phyloP scores from a whole-genome alignment of 2,888 invertebrate species.

The Octodonta nipae region DNA sequence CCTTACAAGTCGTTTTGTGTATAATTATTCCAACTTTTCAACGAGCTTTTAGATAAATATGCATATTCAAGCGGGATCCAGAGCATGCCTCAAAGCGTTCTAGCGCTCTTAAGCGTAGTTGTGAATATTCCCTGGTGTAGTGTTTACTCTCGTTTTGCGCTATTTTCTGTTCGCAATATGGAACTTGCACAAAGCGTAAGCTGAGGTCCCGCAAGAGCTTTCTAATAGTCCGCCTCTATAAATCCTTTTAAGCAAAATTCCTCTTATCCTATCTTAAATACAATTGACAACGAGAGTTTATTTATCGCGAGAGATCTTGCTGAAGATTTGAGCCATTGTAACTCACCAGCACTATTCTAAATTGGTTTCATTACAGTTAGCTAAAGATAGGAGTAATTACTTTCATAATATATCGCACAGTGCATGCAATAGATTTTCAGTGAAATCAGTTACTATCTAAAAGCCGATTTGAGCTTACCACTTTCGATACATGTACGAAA shows the following conservation, averaged over 20 bases:
- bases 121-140: slow-evolving; percentile 1
- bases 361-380: too few relatives aligned
- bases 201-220: slow-evolving; percentile 1
- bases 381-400: too few relatives aligned
- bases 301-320: too few relatives aligned
- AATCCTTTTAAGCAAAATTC: neutral
- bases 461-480: too few relatives aligned
- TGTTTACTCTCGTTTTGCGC: neutral
- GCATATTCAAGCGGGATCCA: neutral
- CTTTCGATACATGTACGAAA: too few relatives aligned
- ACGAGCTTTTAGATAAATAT: neutral
- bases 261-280: neutral
- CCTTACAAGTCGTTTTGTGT: too few relatives aligned
- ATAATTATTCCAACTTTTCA: too few relatives aligned
- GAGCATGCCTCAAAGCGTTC: slow-evolving; percentile 1
- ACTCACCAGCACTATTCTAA: too few relatives aligned
- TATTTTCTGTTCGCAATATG: neutral
- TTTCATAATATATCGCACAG: too few relatives aligned
- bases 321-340: too few relatives aligned
- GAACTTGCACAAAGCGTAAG: neutral
- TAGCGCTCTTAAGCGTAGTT: neutral
- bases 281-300: neutral
- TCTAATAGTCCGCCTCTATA: neutral
- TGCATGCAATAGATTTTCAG: too few relatives aligned
- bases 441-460: too few relatives aligned